phyloP scores from a whole-genome alignment of 2,888 invertebrate genomes.

The Tinea semifulvella region DNA sequence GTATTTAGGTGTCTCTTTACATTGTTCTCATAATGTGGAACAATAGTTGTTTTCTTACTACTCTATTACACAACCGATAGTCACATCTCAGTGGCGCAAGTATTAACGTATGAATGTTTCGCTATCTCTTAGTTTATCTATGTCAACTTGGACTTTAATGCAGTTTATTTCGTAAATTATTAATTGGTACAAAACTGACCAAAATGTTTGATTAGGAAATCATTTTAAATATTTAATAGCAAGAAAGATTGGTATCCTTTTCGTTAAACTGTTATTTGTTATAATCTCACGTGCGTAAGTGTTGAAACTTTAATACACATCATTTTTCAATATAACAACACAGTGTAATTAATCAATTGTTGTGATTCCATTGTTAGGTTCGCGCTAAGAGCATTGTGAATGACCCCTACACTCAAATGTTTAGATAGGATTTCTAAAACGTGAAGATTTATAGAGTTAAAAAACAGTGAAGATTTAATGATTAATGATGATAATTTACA shows the following conservation, averaged over 20 bases:
- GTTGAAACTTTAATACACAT: constrained; percentile 20
- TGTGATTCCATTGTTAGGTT: constrained; percentile 21
- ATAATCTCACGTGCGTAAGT: constrained; percentile 21
- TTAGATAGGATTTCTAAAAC: constrained; percentile 8
- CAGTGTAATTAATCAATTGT: constrained; percentile 28
- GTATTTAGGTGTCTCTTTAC: constrained; percentile 37
- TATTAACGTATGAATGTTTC: constrained; percentile 11
- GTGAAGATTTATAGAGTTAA: not conserved
- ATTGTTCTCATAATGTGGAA: constrained; percentile 39
- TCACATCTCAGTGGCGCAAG: constrained; percentile 2
- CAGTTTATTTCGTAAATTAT: constrained; percentile 21
- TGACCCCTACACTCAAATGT: constrained; percentile 7
- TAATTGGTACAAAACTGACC: no score
- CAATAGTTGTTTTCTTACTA: constrained; percentile 39
- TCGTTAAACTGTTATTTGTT: constrained; percentile 2
- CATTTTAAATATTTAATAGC: not conserved
- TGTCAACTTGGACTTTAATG: constrained; percentile 22
- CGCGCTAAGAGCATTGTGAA: constrained; percentile 7
- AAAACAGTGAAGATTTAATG: not conserved
- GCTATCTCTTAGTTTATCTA: constrained; percentile 22
- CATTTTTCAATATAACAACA: constrained; percentile 24
- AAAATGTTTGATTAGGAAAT: not conserved
- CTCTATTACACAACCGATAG: constrained; percentile 32
- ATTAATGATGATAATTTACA: constrained; percentile 1
- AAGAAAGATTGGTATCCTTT: not conserved